Evolutionary conservation across 2,113 vertebrate genomes (phyloP), one percentile per base, ranked within the genome.

Genomic region (Nesogale talazaci): DNA sequence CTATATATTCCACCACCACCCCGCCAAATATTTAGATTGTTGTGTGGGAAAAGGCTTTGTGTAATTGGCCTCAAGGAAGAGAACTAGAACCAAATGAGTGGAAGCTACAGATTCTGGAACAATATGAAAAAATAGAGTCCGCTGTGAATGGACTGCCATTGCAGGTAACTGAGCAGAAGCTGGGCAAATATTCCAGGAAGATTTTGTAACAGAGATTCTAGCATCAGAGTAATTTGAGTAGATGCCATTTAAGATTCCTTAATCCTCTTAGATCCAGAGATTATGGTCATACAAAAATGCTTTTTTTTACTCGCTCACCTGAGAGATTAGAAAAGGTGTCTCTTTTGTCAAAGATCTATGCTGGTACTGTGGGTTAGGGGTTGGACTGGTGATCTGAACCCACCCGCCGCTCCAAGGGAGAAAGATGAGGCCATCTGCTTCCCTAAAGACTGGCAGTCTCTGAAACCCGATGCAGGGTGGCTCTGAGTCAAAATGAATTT

Each of bases 121-220:
- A 8, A 63, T 78, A 76, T 78, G 17, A 63, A 52, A 52, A 91
- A 76, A 57, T 82, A 38, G 70, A 91, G 56, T 70, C 63, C 27
- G 31, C 19, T 86, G 79, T 52, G 59, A 14, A 59, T 52, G 61
- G 87, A 67, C 29, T 52, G n/a, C 76, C 27, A 40, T 36, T 89
- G 38, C 29, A 63, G 63, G 36, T 63, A 29, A 63, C 42, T 78
- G 46, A 86, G 59, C 75, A 93, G 72, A 29, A 3, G 57, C 7
- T 59, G 78, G 78, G 74, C 40, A 67, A 91, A 57, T 29, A 88
- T 69, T 76, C 67, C 52, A 40, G 78, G 69, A 83, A 19, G 52
- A 31, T 57, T 27, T 81, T 94, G 40, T 81, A 90, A 86, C 90
- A 69, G 46, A 81, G 46, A 89, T 63, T 72, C 40, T 72, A 40